These are phyloP conservation scores for Hemicordylus capensis DNA, from an alignment of 2,113 vertebrate genomes.

Conservation along the genomic window DNA sequence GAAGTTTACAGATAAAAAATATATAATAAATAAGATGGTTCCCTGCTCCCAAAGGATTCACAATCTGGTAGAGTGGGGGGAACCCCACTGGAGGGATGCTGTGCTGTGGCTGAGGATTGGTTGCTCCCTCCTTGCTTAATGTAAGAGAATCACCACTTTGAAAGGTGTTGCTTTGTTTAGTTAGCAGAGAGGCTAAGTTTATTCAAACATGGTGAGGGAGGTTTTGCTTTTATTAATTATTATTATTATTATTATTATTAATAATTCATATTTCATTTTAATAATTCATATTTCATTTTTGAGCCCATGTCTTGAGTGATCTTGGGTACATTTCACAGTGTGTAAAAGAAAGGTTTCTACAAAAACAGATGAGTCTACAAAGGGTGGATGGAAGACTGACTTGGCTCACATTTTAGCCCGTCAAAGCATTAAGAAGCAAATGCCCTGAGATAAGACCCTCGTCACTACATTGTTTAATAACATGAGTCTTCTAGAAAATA, in stretches of 20 bases:
- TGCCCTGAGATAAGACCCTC: conserved; percentile 67
- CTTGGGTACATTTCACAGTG: background rate
- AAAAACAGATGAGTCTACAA: conserved; percentile 30
- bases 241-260: too few species aligned
- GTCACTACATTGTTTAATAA: conserved; percentile 66
- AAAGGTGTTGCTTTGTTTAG: too few species aligned
- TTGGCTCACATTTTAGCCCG: conserved; percentile 49
- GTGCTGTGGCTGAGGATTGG: too few species aligned
- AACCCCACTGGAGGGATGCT: too few species aligned
- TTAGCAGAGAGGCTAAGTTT: too few species aligned
- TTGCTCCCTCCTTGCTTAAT: too few species aligned
- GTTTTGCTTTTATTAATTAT: conserved; percentile 14
- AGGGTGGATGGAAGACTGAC: background rate
- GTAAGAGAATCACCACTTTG: too few species aligned
- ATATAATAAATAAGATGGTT: too few species aligned
- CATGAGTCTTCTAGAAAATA: conserved; percentile 51
- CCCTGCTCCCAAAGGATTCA: too few species aligned
- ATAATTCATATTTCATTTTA: background rate
- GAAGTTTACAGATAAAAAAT: too few species aligned
- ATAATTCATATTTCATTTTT: background rate
- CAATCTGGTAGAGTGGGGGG: too few species aligned
- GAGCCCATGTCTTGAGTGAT: background rate
- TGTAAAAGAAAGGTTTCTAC: background rate
- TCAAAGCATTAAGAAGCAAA: conserved; percentile 61
- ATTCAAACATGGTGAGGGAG: conserved; percentile 33